These are phyloP conservation scores for Phaedon cochleariae DNA, from an alignment of 2,888 invertebrate species.

Conservation along the genomic window DNA sequence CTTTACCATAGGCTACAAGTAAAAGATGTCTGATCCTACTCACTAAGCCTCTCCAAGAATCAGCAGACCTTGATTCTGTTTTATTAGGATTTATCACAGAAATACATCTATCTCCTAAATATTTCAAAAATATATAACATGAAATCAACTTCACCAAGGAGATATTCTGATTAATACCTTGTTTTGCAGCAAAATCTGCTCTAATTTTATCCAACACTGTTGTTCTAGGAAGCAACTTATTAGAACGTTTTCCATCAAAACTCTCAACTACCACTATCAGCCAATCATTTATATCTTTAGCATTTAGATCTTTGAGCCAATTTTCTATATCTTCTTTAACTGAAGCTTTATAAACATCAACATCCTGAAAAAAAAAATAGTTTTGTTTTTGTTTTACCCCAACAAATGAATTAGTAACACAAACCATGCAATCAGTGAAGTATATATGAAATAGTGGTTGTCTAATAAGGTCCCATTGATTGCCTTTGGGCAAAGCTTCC, in stretches of 20 bases:
- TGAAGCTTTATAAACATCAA: conserved; percentile 88
- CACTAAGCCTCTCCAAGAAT: conserved; percentile 89
- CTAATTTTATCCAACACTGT: conserved; percentile 95
- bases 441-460: conserved; percentile 93
- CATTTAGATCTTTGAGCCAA: conserved; percentile 84
- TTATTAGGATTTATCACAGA: conserved; percentile 91
- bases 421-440: conserved; percentile 94
- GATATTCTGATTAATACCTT: conserved; percentile 64
- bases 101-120: conserved; percentile 77
- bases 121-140: too few species aligned
- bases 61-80: conserved; percentile 86
- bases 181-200: conserved; percentile 91
- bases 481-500: conserved; percentile 75
- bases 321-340: conserved; percentile 89
- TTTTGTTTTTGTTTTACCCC: too few species aligned
- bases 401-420: too few species aligned
- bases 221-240: conserved; percentile 89
- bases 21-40: conserved; percentile 84
- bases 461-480: conserved; percentile 80
- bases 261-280: conserved; percentile 93
- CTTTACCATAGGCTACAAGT: conserved; percentile 86
- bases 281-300: conserved; percentile 86
- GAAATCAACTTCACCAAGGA: not conserved
- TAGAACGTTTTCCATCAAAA: conserved; percentile 89
- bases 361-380: conserved; percentile 74